Evolutionary conservation across 2,113 vertebrate genomes (phyloP).

Genomic region (Mustelus asterias): DNA sequence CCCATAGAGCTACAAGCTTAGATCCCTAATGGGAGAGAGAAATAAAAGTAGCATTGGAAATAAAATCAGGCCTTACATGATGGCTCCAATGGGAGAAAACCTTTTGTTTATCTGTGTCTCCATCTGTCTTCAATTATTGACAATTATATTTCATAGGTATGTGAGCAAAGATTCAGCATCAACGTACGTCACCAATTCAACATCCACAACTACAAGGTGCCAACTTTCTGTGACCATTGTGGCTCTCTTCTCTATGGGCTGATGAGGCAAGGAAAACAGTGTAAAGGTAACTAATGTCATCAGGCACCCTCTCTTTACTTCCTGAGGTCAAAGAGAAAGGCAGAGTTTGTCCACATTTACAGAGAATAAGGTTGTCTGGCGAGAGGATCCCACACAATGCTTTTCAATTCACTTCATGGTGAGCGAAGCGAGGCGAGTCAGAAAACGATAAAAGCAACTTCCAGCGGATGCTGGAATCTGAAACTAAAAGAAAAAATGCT

Average conservation of each 20-base stretch:
- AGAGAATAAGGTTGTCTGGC: background rate
- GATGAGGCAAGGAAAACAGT: slow-evolving; percentile 86
- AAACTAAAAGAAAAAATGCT: no score
- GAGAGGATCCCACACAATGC: no score
- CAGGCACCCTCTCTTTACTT: background rate
- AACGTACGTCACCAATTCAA: slow-evolving; percentile 93
- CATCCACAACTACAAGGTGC: slow-evolving; percentile 89
- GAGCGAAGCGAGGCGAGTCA: background rate
- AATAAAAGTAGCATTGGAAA: background rate
- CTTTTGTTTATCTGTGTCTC: background rate
- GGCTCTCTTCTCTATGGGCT: slow-evolving; percentile 94
- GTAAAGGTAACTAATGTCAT: slow-evolving; percentile 74
- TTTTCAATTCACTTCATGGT: background rate
- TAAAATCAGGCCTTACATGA: background rate
- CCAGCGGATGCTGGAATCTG: no score
- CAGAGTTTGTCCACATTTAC: background rate
- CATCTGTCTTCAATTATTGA: background rate
- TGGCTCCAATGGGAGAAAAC: background rate
- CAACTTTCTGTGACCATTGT: slow-evolving; percentile 93
- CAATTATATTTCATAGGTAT: slow-evolving; percentile 54
- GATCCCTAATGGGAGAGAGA: background rate
- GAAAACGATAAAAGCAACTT: no score
- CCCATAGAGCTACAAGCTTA: no score
- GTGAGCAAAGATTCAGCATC: slow-evolving; percentile 86
- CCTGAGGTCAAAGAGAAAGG: background rate